Conservation (phyloP, 2,797 vertebrate genomes). For the Lophotriccus pileatus region DNA sequence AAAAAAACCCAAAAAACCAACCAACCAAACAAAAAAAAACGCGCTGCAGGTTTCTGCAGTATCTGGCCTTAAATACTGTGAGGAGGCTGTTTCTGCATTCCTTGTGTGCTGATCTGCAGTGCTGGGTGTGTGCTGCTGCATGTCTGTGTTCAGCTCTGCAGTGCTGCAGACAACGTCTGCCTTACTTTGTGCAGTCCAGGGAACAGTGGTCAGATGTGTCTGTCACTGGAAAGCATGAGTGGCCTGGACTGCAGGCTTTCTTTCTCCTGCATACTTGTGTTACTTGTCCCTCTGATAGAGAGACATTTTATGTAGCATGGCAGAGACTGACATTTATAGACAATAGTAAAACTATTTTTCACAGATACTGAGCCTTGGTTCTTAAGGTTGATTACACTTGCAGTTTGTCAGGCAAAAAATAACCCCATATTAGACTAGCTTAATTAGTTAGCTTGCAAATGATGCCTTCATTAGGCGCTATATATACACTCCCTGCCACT, state of each 20-base stretch:
- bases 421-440: not conserved
- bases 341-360: not conserved
- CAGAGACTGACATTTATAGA: not conserved
- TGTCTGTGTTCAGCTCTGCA: not conserved
- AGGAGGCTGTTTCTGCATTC: not conserved
- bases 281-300: not conserved
- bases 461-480: not conserved
- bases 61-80: not conserved
- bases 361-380: not conserved
- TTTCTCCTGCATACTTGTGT: not conserved
- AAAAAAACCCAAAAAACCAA: too few species aligned
- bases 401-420: not conserved
- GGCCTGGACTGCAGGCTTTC: not conserved
- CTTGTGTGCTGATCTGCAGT: not conserved
- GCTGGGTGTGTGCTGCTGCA: not conserved
- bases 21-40: not conserved
- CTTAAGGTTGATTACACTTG: not conserved
- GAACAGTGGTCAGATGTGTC: not conserved
- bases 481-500: not conserved
- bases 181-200: rapidly evolving
- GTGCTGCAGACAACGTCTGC: not conserved
- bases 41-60: not conserved
- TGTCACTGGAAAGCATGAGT: not conserved
- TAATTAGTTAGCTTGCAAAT: not conserved
- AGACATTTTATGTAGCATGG: not conserved